A percentile compares a stretch with the other conserved stretches of the same genome.
These are phyloP conservation scores for Arvicanthis niloticus DNA, from an alignment of 2,113 vertebrate genomes.

Conservation along the genomic window DNA sequence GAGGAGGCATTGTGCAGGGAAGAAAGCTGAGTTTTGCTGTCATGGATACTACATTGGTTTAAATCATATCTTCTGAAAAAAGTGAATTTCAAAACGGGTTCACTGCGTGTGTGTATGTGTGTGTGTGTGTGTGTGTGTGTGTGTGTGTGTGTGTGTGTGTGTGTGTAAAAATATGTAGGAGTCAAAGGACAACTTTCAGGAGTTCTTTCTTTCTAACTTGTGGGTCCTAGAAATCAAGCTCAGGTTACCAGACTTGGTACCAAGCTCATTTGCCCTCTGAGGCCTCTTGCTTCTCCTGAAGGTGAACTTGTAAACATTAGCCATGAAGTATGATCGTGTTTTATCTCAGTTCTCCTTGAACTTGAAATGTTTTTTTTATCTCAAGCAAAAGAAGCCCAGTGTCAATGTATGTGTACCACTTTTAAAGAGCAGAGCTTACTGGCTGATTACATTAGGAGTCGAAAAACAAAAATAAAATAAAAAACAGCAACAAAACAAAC, in stretches of 20 bases:
- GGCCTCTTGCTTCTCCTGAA: rapidly evolving
- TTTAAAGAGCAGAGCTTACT: not conserved
- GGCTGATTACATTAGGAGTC: not conserved
- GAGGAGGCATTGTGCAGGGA: not conserved
- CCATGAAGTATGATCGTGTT: not conserved
- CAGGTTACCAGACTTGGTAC: not conserved
- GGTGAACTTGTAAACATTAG: not conserved
- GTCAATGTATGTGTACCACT: not conserved
- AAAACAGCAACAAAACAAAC: not conserved
- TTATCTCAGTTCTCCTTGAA: not conserved
- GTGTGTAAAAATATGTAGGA: too few species aligned
- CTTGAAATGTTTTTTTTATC: not conserved
- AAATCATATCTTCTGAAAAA: not conserved
- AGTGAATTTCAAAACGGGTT: not conserved
- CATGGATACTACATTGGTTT: not conserved
- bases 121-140: not conserved
- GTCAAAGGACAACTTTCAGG: not conserved
- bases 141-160: rapidly evolving
- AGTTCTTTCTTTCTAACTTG: too few species aligned
- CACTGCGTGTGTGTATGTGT: not conserved
- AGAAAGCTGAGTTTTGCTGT: not conserved
- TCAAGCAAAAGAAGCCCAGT: not conserved
- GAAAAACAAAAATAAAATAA: not conserved
- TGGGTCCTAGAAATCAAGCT: not conserved
- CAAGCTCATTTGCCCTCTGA: not conserved